A percentile compares a stretch with the other conserved stretches of the same genome.
Conservation (phyloP, 2,888 invertebrate genomes). For the Athalia rosae region DNA sequence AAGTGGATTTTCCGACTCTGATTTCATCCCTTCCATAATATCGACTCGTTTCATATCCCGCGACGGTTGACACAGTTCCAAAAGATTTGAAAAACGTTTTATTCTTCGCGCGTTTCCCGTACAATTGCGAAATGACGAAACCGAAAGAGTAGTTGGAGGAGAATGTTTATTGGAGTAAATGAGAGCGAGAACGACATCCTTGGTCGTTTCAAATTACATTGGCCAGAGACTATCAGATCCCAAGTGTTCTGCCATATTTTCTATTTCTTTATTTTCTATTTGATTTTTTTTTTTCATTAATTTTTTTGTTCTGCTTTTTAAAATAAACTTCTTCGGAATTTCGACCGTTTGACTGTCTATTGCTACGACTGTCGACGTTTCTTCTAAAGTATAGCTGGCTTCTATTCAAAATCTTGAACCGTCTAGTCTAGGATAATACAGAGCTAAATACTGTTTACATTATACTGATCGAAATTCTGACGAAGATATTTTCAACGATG, state of each 20-base stretch:
- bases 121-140: not conserved
- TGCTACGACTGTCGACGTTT: conserved; percentile 14
- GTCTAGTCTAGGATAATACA: not conserved
- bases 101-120: not conserved
- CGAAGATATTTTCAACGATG: not conserved
- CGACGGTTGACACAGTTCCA: conserved; percentile 9
- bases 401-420: conserved; percentile 20
- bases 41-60: conserved; percentile 19
- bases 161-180: not conserved
- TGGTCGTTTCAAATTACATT: not conserved
- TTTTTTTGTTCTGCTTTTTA: not conserved
- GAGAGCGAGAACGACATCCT: not conserved
- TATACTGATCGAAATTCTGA: not conserved
- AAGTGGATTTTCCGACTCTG: conserved; percentile 9
- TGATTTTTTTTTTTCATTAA: not conserved
- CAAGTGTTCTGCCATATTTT: not conserved
- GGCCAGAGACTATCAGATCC: conserved; percentile 7
- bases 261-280: too few species aligned
- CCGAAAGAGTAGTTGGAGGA: too few species aligned
- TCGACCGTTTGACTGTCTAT: conserved; percentile 4
- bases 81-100: not conserved
- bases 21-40: not conserved
- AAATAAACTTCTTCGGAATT: not conserved
- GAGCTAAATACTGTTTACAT: not conserved
- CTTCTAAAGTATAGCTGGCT: conserved; percentile 24